Evolutionary conservation across 2,113 vertebrate genomes (phyloP), one percentile per base, ranked within the genome.

Genomic region (Notarius lentiginosus): DNA sequence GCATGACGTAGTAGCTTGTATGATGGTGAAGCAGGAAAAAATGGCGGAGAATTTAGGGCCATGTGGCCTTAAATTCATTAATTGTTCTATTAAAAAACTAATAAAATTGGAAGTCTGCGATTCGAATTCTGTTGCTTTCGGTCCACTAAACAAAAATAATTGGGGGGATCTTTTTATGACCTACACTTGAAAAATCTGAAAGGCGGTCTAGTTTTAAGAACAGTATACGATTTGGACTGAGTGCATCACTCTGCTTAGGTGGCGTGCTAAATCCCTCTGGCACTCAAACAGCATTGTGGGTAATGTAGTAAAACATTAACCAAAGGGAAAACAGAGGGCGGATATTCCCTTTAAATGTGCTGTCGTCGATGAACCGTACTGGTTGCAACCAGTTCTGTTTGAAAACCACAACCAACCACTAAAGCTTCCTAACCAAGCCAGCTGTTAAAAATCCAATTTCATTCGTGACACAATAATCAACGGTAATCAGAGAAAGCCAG

Each of bases 401-500:
- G 34, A 20, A 72, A 8, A 72, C 68, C 70, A 73, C 70, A 47
- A 73, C 70, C 41, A 47, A 73, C 34, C 70, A 73, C 8, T 1
- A 11, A 73, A 9, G 34, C 34, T 47, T 73, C 18, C 70, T 22
- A 73, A 47, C 41, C 17, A 22, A 20, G 70, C 34, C 34, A 73
- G 70, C 34, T 41, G 76, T 58, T 58, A 58, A 60, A 18, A 79
- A 79, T 60, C 7, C 27, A 30, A 20, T 79, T 58, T 18, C 12
- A 58, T 58, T 41, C 11, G 55, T 20, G 27, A 79, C n/a, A 20
- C 55, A 34, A 18, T 79, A 58, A 79, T 79, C 77, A 79, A 34
- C 55, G 27, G 24, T 79, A 79, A 79, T 79, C 77, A 34, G 77
- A 79, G 77, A 34, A 20, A 34, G 60, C 77, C 58, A 56, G 53